Percentiles rank a stretch among this genome's conserved stretches.
phyloP scores from a whole-genome alignment of 2,888 invertebrate genomes.

The Drosophila rellima region DNA sequence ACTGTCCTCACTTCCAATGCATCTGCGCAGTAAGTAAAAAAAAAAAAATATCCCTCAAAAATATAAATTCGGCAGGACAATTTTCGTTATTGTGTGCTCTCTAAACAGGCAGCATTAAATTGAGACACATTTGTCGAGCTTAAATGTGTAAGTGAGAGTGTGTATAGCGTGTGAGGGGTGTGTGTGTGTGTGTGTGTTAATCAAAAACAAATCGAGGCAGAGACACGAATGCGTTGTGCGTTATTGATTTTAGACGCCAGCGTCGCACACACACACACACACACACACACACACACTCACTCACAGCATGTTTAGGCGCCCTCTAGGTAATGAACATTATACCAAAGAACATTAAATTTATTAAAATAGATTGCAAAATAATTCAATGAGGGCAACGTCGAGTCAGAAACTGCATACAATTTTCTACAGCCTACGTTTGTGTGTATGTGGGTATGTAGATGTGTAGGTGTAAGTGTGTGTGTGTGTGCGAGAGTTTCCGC shows the following conservation, averaged over 20 bases:
- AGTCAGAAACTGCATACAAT: slow-evolving; percentile 29
- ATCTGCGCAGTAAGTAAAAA: slow-evolving; percentile 59
- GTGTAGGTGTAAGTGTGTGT: slow-evolving; percentile 6
- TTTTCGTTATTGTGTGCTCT: slow-evolving; percentile 37
- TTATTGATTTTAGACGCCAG: slow-evolving; percentile 68
- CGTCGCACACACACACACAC: slow-evolving; percentile 16
- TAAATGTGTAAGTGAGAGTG: slow-evolving; percentile 10
- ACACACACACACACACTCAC: slow-evolving; percentile 14
- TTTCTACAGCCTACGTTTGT: neutral
- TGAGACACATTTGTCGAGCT: slow-evolving; percentile 48
- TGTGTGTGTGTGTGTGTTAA: slow-evolving; percentile 32
- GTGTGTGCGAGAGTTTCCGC: neutral
- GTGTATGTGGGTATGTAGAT: slow-evolving; percentile 12
- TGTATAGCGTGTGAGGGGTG: slow-evolving; percentile 13
- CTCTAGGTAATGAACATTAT: slow-evolving; percentile 46
- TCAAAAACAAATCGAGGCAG: slow-evolving; percentile 60
- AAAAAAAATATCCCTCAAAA: slow-evolving; percentile 57
- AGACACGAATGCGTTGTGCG: slow-evolving; percentile 59
- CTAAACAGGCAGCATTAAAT: slow-evolving; percentile 38
- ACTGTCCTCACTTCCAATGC: slow-evolving; percentile 67
- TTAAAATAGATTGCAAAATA: slow-evolving; percentile 75
- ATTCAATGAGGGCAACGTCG: slow-evolving; percentile 64
- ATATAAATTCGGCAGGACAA: slow-evolving; percentile 36
- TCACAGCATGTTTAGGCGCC: slow-evolving; percentile 1
- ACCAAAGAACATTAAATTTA: slow-evolving; percentile 68